Percentiles rank a stretch among this genome's conserved stretches.
Evolutionary conservation across 1,140 invertebrate species (phyloP).

Genomic region (Galendromus occidentalis): DNA sequence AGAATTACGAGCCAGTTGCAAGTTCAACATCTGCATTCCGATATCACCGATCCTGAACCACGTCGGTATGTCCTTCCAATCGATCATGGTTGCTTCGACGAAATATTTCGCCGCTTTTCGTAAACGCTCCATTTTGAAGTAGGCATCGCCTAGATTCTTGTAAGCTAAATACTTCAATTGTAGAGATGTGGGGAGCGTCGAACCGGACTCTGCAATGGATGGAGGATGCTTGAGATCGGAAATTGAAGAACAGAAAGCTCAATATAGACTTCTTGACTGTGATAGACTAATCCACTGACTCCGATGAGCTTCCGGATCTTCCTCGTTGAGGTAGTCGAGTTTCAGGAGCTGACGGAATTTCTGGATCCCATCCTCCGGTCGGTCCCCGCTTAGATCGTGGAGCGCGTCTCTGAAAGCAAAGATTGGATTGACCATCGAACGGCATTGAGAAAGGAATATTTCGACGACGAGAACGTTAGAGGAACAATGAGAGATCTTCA

Average conservation of each 20-base stretch:
- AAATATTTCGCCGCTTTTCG: neutral
- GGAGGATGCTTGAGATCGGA: neutral
- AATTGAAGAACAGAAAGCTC: neutral
- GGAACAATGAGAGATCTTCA: neutral
- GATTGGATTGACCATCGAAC: neutral
- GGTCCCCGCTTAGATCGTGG: neutral
- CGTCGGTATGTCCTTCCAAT: neutral
- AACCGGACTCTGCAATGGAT: neutral
- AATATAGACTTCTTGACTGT: neutral
- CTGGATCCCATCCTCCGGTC: neutral
- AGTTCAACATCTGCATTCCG: slow-evolving; percentile 6
- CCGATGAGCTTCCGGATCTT: neutral
- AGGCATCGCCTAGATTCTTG: neutral
- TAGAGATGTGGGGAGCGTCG: neutral
- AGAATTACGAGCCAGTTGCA: slow-evolving; percentile 2
- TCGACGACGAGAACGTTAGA: too few relatives aligned
- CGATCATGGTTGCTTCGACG: slow-evolving; percentile 1
- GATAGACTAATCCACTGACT: neutral
- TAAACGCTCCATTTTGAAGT: neutral
- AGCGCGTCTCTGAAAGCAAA: neutral
- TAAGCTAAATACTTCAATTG: neutral
- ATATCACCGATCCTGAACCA: slow-evolving; percentile 3
- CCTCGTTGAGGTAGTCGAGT: slow-evolving; percentile 2
- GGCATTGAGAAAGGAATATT: too few relatives aligned
- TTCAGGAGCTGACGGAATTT: neutral